phyloP scores from a whole-genome alignment of 2,888 invertebrate species.

The Crioceris asparagi region DNA sequence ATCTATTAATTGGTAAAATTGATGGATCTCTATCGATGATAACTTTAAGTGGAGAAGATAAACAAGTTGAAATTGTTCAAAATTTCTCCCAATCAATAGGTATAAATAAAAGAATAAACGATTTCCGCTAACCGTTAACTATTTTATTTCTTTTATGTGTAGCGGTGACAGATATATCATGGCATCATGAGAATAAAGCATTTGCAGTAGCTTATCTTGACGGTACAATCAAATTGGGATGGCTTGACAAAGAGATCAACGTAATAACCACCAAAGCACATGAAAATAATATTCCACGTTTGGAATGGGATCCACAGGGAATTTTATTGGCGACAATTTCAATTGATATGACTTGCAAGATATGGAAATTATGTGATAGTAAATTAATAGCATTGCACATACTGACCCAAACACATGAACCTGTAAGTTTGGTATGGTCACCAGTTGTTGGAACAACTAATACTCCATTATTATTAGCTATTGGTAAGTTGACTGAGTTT shows the following conservation, averaged over 20 bases:
- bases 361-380: constrained; percentile 39
- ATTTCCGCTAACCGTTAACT: background rate
- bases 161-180: constrained; percentile 46
- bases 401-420: constrained; percentile 39
- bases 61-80: constrained; percentile 30
- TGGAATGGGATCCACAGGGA: constrained; percentile 43
- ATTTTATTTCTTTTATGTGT: constrained; percentile 20
- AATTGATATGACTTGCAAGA: constrained; percentile 37
- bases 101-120: constrained; percentile 13
- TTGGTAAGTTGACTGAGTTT: constrained; percentile 19
- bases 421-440: constrained; percentile 44
- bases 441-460: constrained; percentile 37
- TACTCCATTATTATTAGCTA: constrained; percentile 37
- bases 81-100: constrained; percentile 34
- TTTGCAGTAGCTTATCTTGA: constrained; percentile 48
- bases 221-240: constrained; percentile 41
- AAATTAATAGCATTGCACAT: constrained; percentile 36
- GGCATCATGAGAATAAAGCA: constrained; percentile 44
- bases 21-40: constrained; percentile 41
- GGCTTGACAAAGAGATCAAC: constrained; percentile 30
- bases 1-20: constrained; percentile 43
- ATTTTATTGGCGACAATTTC: constrained; percentile 43
- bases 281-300: constrained; percentile 34
- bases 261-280: constrained; percentile 35
- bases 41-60: constrained; percentile 28